Evolutionary conservation across 2,888 invertebrate genomes (phyloP), one percentile per base, ranked within the genome.

Genomic region (Apamea sordens): DNA sequence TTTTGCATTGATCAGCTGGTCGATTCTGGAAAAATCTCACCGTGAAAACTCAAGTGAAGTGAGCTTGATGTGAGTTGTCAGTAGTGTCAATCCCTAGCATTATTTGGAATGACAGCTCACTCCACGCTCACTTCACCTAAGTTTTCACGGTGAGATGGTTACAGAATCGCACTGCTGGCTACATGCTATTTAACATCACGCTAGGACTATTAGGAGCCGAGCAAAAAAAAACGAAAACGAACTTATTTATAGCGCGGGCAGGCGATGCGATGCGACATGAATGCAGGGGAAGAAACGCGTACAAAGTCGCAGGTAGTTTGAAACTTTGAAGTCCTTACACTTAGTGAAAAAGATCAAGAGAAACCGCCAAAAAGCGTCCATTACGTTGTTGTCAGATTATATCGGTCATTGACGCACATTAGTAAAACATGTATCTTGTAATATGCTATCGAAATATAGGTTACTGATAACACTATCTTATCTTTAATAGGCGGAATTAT

Each of bases 331-430:
- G 47, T 56, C 53, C 24, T 32, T 47, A 21, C 24, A 61, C 53
- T 73, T 28, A 80, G 47, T 47, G 1, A 53, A 41, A 32, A 79
- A 86, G 56, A 76, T 87, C 73, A 87, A 83, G 7, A 76, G 68
- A 70, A 8, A 24, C 85, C 85, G 86, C 61, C 68, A 47, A 68
- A 71, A 41, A 68, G 3, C 24, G 21, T n/a, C 73, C 63, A 82
- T 64, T 65, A 68, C 59, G 70, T 61, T 44, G 5, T 70, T 32
- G 47, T 61, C 72, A 24, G 59, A 69, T 18, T 28, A 18, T 78
- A 86, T 78, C 88, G 80, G 86, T 76, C 83, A 73, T 87, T 87
- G 86, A 85, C 80, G 76, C 56, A 75, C 67, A 75, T 85, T 78
- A 77, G 68, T 76, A 80, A 75, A 84, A 77, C 80, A 65, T 69